A percentile compares a stretch with the other conserved stretches of the same genome.
Conservation (phyloP, 2,113 vertebrate genomes). For the Laticauda colubrina region DNA sequence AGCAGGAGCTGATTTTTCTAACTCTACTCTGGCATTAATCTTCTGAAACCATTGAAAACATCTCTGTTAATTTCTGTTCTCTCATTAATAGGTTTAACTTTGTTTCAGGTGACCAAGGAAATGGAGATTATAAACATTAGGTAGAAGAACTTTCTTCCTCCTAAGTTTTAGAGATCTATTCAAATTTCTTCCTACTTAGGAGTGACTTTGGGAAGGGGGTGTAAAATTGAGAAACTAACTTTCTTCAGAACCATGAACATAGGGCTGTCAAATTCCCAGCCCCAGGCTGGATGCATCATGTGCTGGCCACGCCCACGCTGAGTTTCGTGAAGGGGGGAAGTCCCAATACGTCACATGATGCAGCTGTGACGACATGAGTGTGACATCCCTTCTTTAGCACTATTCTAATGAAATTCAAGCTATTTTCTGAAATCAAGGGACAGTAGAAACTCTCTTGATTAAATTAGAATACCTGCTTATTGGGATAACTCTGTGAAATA, state of each 20-base stretch:
- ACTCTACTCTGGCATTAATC: background rate
- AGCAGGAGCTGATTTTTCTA: background rate
- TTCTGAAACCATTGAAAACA: background rate
- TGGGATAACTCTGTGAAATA: background rate
- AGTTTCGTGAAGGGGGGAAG: no score
- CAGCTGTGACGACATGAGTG: no score
- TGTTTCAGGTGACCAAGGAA: background rate
- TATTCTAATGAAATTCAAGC: background rate
- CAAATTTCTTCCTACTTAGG: background rate
- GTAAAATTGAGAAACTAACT: background rate
- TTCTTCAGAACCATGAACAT: background rate
- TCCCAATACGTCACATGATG: no score
- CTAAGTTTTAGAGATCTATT: background rate
- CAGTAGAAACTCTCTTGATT: background rate
- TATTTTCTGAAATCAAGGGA: background rate
- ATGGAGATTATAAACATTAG: background rate
- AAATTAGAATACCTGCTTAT: background rate
- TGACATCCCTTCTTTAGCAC: no score
- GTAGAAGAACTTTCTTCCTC: background rate
- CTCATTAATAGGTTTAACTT: background rate
- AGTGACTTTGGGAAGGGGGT: background rate
- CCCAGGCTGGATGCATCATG: no score
- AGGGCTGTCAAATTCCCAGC: background rate
- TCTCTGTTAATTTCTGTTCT: no score
- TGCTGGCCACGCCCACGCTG: no score